Conservation (phyloP, 2,113 vertebrate genomes). For the Muntiacus muntjak region DNA sequence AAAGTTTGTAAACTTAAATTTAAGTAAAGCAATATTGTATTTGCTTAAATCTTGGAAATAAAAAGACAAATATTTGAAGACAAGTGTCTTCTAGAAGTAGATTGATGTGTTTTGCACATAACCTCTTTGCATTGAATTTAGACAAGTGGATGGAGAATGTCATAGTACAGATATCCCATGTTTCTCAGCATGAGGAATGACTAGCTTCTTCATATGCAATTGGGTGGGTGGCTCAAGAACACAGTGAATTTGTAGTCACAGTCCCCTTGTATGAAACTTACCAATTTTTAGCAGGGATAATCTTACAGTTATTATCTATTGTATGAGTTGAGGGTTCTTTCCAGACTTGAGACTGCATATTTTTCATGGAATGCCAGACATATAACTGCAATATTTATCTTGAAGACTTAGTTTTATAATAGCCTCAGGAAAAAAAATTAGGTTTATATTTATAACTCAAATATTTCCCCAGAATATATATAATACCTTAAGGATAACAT, state of each 20-base stretch:
- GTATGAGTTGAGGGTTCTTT: neutral
- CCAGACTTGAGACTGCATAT: neutral
- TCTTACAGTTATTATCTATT: neutral
- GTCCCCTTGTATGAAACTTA: neutral
- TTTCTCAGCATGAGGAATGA: neutral
- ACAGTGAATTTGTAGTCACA: neutral
- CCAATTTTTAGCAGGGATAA: neutral
- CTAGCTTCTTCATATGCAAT: neutral
- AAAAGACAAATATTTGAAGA: neutral
- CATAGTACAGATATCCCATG: no score
- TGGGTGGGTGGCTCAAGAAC: neutral
- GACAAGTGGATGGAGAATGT: neutral
- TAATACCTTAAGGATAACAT: neutral
- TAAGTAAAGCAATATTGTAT: neutral
- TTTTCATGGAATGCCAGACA: neutral
- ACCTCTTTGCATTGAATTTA: neutral
- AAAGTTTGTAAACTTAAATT: neutral
- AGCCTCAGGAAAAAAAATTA: neutral
- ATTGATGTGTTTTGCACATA: neutral
- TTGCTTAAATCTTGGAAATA: neutral
- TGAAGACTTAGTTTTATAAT: neutral
- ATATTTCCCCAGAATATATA: neutral
- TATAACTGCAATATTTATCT: neutral
- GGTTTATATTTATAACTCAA: neutral
- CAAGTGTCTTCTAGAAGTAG: neutral